Base-by-base conservation (phyloP, 1,140 invertebrate genomes). In the Popillia japonica region DNA sequence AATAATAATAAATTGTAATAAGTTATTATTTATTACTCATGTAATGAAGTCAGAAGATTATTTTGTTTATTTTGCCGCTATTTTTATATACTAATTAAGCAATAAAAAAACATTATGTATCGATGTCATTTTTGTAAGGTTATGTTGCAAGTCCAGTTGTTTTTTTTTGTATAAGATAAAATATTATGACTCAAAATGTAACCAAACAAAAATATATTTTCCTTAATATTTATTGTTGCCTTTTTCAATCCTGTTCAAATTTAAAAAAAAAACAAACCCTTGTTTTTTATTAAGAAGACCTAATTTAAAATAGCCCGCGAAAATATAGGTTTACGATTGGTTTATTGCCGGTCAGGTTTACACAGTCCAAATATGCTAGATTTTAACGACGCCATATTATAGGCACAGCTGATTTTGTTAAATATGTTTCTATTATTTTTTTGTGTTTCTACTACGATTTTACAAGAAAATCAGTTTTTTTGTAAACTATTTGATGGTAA, bases 31-130 rank as follows among this genome's bases (percentile, higher is more conserved):
- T 55, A 55, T 55, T 55, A 55, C 17, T 55, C 17, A 14, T 55
- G 17, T 14, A 55, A 55, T n/a, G 14, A 55, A 55, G 48, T n/a
- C 48, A 55, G 48, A 2, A 55, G n/a, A 55, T n/a, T 14, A 17
- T 17, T n/a, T 55, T n/a, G 42, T 55, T 55, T 14, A n/a, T 55
- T 1, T 55, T 55, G 27, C 4, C 17, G 11, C 17, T 55, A 55
- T 55, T 55, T 55, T 55, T 34, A 34, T 55, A n/a, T 55, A 55
- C 48, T 55, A 55, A 55, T 55, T 55, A 17, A 55, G 48, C 48
- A 55, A 55, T 55, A 55, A 55, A n/a, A 34, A 4, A 34, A 34
- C 2, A 34, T 34, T 34, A 34, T 34, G 27, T 55, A 55, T 9
- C 8, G n/a, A n/a, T 55, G 17, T 55, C 1, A 17, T 55, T 55